Conservation (phyloP, 2,888 invertebrate species). For the Pedicia rivosa region DNA sequence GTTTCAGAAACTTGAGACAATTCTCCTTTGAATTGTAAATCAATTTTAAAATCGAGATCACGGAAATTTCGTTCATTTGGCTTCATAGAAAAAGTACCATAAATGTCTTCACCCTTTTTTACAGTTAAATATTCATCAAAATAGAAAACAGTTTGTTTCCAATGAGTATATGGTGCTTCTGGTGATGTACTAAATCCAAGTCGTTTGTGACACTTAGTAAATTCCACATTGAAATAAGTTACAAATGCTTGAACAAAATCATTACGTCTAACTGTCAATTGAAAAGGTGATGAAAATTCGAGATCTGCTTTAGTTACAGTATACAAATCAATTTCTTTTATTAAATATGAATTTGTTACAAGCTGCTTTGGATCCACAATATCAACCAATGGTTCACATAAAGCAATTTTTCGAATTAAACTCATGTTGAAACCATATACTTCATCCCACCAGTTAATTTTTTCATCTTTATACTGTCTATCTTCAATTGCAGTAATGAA, state of each 20-base stretch:
- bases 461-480: constrained; percentile 98
- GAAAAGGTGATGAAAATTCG: constrained; percentile 78
- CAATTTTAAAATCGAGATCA: constrained; percentile 90
- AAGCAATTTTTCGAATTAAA: constrained; percentile 92
- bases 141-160: constrained; percentile 96
- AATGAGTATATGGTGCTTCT: constrained; percentile 95
- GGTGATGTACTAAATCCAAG: constrained; percentile 98
- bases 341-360: constrained; percentile 83
- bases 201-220: constrained; percentile 97
- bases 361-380: constrained; percentile 98
- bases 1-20: constrained; percentile 69
- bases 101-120: constrained; percentile 87
- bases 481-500: constrained; percentile 92
- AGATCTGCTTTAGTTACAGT: constrained; percentile 93
- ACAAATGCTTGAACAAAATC: constrained; percentile 97
- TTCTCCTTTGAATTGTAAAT: constrained; percentile 84
- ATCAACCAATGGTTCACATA: constrained; percentile 95
- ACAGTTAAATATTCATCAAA: constrained; percentile 92
- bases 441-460: constrained; percentile 99
- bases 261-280: constrained; percentile 67
- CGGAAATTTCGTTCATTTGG: constrained; percentile 94
- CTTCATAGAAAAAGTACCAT: constrained; percentile 81
- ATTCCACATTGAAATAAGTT: constrained; percentile 98
- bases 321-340: constrained; percentile 97
- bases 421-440: constrained; percentile 99